Evolutionary conservation across 1,140 invertebrate genomes (phyloP).

Genomic region (Nasonia giraulti): DNA sequence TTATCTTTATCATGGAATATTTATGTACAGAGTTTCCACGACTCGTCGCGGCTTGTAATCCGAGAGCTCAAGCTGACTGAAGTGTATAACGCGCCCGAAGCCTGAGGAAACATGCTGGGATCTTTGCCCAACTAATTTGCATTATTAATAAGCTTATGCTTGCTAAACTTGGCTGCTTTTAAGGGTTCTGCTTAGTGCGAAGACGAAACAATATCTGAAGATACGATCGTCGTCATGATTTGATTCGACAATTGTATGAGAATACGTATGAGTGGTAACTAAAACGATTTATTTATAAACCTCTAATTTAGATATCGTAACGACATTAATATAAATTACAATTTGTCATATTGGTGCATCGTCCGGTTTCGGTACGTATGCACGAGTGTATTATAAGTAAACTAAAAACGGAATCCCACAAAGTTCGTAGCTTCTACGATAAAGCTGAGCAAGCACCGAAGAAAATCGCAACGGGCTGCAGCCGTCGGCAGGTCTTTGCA

Average conservation of each 20-base stretch:
- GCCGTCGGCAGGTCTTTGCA: not conserved
- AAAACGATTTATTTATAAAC: too few relatives aligned
- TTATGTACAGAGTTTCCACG: not conserved
- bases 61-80: not conserved
- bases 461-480: not conserved
- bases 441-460: not conserved
- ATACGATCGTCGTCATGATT: not conserved
- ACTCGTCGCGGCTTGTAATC: not conserved
- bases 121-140: conserved; percentile 1
- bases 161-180: not conserved
- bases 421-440: not conserved
- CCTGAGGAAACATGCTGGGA: not conserved
- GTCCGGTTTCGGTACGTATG: too few relatives aligned
- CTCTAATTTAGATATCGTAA: too few relatives aligned
- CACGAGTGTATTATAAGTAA: too few relatives aligned
- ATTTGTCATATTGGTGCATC: too few relatives aligned
- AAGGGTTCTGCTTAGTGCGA: not conserved
- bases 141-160: conserved; percentile 9
- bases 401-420: too few relatives aligned
- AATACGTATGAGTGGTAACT: too few relatives aligned
- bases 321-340: too few relatives aligned
- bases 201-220: not conserved
- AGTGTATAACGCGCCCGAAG: not conserved
- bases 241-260: too few relatives aligned
- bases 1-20: too few relatives aligned